These are phyloP conservation scores for Charaxes varanes DNA, from an alignment of 1,140 invertebrate genomes.

Conservation along the genomic window DNA sequence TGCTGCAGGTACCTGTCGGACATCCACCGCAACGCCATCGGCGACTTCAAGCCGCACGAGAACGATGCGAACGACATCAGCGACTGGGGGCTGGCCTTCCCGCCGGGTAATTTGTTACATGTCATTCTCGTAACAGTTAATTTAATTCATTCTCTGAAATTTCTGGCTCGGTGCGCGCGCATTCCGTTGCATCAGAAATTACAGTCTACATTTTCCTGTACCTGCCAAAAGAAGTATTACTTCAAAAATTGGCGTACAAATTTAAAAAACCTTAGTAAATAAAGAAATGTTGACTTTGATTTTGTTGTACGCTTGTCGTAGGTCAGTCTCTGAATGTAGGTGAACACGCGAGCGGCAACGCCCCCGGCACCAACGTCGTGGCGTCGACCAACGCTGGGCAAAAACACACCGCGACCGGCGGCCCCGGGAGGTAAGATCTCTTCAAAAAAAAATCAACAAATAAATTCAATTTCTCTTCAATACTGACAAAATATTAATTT, in stretches of 20 bases:
- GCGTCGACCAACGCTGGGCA: slow-evolving; percentile 23
- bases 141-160: too few species aligned
- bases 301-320: slow-evolving; percentile 15
- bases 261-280: too few species aligned
- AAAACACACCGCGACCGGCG: slow-evolving; percentile 16
- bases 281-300: background rate
- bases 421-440: slow-evolving; percentile 41
- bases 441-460: too few species aligned
- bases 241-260: too few species aligned
- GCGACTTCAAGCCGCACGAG: slow-evolving; percentile 72
- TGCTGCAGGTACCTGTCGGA: slow-evolving; percentile 75
- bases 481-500: background rate
- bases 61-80: slow-evolving; percentile 75
- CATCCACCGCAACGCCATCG: slow-evolving; percentile 75
- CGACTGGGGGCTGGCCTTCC: slow-evolving; percentile 73
- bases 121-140: too few species aligned
- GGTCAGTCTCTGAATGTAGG: slow-evolving; percentile 44
- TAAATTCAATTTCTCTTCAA: background rate
- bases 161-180: too few species aligned
- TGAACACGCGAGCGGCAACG: slow-evolving; percentile 37
- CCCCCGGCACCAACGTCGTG: slow-evolving; percentile 21
- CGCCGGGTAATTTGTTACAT: too few species aligned
- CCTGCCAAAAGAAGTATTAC: background rate
- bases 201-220: too few species aligned
- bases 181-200: too few species aligned